Evolutionary conservation across 2,113 vertebrate genomes (phyloP).

Genomic region (Bothrops jararaca): DNA sequence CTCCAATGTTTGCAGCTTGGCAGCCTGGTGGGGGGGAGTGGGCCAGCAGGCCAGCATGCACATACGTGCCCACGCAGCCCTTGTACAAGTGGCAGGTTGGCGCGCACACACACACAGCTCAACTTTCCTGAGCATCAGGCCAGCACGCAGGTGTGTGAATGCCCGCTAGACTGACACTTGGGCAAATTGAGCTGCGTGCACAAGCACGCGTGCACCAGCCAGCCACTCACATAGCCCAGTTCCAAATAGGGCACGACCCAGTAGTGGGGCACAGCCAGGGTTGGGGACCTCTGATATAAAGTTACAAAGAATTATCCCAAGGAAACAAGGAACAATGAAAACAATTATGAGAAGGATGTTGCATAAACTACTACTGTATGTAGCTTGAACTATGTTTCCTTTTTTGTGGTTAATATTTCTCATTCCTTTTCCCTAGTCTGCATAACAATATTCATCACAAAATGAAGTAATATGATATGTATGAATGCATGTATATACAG

Average conservation of each 20-base stretch:
- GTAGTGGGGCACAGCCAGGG: not conserved
- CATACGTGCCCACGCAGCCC: no score
- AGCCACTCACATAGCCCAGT: not conserved
- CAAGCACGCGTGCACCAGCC: not conserved
- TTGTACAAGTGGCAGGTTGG: no score
- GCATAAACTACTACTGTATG: not conserved
- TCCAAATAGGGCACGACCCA: not conserved
- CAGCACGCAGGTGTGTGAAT: no score
- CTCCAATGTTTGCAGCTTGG: not conserved
- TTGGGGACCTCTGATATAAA: not conserved
- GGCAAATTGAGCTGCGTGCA: not conserved
- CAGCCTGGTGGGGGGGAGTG: accelerated
- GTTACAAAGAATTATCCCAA: not conserved
- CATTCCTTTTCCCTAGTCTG: not conserved
- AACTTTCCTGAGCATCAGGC: not conserved
- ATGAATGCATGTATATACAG: not conserved
- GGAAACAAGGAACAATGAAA: not conserved
- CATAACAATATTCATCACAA: not conserved
- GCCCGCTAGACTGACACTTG: not conserved
- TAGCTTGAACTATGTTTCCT: not conserved
- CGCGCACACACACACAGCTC: not conserved
- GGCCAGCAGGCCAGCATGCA: not conserved
- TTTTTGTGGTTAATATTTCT: not conserved
- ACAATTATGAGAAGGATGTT: not conserved
- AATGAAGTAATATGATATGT: not conserved